Evolutionary conservation across 2,113 vertebrate genomes (phyloP).

Genomic region (Xenotilapia caudafasciata): DNA sequence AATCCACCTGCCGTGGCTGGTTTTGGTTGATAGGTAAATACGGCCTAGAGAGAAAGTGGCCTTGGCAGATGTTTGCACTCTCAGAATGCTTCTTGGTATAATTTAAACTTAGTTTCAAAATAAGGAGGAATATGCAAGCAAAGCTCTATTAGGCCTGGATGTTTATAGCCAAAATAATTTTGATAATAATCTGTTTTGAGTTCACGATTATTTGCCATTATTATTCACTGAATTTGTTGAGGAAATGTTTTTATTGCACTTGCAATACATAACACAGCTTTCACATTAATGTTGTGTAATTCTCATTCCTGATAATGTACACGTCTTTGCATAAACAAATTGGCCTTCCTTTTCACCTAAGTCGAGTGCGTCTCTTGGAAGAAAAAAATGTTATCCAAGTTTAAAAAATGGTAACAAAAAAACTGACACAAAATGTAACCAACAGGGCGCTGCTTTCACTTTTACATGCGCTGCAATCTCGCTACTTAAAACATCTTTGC

Average conservation of each 20-base stretch:
- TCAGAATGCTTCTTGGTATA: background rate
- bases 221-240: background rate
- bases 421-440: background rate
- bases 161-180: background rate
- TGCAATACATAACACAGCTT: background rate
- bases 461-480: background rate
- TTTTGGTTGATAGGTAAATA: background rate
- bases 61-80: background rate
- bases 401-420: background rate
- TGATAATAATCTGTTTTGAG: rapidly evolving
- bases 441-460: background rate
- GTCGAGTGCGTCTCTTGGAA: background rate
- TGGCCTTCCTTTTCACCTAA: background rate
- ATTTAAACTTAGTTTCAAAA: background rate
- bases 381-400: background rate
- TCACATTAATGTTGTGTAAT: background rate
- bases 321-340: rapidly evolving
- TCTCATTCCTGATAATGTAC: background rate
- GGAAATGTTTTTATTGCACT: background rate
- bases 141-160: background rate
- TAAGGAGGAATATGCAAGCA: background rate
- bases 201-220: background rate
- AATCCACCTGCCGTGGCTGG: background rate
- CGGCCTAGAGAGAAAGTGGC: rapidly evolving
- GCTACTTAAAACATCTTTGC: background rate